These are phyloP conservation scores for Mus caroli DNA, from an alignment of 2,797 vertebrate genomes.

Conservation along the genomic window DNA sequence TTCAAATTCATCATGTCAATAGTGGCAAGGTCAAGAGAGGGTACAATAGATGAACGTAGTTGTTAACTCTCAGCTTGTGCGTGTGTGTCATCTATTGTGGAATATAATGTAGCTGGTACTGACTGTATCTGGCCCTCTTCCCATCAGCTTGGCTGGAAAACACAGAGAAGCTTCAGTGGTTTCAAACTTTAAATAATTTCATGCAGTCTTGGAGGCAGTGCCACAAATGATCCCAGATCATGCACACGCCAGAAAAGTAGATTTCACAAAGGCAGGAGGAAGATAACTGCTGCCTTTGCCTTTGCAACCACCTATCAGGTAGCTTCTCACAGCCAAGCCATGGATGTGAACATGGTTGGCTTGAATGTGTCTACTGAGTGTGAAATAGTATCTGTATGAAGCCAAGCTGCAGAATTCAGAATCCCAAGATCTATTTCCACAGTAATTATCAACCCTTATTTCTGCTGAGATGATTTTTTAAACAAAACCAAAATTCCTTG, in stretches of 20 bases:
- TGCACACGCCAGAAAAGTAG: not conserved
- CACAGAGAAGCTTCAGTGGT: not conserved
- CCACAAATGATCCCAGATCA: too few relatives aligned
- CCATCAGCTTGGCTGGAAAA: not conserved
- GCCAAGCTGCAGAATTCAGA: not conserved
- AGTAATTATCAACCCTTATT: not conserved
- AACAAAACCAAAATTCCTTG: not conserved
- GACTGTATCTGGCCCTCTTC: not conserved
- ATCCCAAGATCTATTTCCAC: not conserved
- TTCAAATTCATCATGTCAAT: not conserved
- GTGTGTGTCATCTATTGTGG: not conserved
- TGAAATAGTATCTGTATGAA: not conserved
- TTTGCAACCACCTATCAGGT: not conserved
- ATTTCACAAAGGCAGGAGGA: not conserved
- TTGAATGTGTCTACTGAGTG: not conserved
- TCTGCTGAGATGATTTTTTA: constrained; percentile 5
- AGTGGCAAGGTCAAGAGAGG: not conserved
- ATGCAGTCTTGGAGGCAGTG: not conserved
- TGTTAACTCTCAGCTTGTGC: not conserved
- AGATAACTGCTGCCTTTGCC: not conserved
- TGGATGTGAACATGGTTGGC: not conserved
- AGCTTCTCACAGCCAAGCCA: not conserved
- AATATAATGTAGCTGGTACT: not conserved
- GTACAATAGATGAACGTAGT: not conserved
- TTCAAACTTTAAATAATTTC: not conserved